Conservation (phyloP, 2,888 invertebrate genomes). For the Metallyticus violacea region DNA sequence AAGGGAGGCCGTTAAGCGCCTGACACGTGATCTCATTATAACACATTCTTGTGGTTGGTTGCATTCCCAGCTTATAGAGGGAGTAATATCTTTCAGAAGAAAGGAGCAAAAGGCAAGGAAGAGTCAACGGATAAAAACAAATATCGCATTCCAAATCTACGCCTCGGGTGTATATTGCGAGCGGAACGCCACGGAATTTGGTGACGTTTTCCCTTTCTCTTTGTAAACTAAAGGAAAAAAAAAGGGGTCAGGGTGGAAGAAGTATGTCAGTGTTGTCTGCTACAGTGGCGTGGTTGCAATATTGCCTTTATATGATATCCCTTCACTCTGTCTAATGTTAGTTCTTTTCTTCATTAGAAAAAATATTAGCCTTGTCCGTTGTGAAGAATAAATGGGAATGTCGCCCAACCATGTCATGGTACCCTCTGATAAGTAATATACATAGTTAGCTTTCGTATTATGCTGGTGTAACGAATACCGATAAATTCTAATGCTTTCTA, state of each 20-base stretch:
- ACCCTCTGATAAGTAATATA: no score
- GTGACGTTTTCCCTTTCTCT: neutral
- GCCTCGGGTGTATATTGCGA: neutral
- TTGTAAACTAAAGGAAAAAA: neutral
- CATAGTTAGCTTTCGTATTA: no score
- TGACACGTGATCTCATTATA: neutral
- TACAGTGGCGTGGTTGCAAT: neutral
- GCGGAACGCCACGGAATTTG: neutral
- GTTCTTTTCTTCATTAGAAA: no score
- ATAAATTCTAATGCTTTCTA: no score
- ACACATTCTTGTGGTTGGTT: neutral
- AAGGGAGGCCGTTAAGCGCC: no score
- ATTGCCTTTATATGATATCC: no score
- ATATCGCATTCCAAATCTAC: conserved; percentile 12
- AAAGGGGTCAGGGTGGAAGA: neutral
- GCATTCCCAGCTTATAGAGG: neutral
- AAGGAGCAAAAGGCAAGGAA: no score
- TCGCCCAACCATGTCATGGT: no score
- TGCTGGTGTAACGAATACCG: no score
- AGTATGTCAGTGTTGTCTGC: neutral
- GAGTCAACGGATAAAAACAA: neutral
- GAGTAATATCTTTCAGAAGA: neutral
- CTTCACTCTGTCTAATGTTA: no score
- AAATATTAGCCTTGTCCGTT: no score
- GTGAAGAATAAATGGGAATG: no score